Percentiles rank a stretch among this genome's conserved stretches.
Conservation (phyloP, 2,888 invertebrate genomes). For the Erebia aethiops region DNA sequence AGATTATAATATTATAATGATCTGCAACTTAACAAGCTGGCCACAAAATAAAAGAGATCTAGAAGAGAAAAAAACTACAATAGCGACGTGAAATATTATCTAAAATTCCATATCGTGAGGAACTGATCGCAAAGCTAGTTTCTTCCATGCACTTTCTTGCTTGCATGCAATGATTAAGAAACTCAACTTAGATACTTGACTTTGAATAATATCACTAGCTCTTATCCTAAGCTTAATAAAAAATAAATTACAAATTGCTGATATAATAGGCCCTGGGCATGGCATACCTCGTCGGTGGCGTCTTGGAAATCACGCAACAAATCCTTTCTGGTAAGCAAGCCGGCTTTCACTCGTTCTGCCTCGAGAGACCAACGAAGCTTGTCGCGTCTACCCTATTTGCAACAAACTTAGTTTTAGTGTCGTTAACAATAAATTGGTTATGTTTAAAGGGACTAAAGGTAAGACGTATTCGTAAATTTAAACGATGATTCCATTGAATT, state of each 20-base stretch:
- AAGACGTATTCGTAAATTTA: too few species aligned
- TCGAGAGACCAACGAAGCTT: constrained; percentile 67
- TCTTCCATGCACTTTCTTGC: neutral
- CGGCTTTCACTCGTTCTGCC: constrained; percentile 67
- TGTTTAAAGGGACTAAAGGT: too few species aligned
- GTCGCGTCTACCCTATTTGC: constrained; percentile 61
- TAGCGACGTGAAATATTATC: too few species aligned
- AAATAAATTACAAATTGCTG: constrained; percentile 21
- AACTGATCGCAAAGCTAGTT: neutral
- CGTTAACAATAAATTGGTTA: too few species aligned
- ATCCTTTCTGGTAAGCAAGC: constrained; percentile 70
- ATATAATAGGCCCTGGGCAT: constrained; percentile 33
- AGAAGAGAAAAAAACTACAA: too few species aligned
- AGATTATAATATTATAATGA: too few species aligned
- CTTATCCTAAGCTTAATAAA: constrained; percentile 17
- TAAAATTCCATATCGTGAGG: too few species aligned
- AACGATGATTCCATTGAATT: too few species aligned
- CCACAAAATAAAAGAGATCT: too few species aligned
- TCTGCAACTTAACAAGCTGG: too few species aligned
- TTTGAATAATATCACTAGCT: neutral
- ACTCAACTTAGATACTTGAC: too few species aligned
- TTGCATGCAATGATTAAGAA: neutral
- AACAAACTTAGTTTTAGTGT: neutral
- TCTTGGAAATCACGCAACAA: constrained; percentile 73
- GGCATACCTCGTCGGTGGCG: constrained; percentile 65